Conservation (phyloP, 1,140 invertebrate species). For the Aphelenchoides fujianensis region DNA sequence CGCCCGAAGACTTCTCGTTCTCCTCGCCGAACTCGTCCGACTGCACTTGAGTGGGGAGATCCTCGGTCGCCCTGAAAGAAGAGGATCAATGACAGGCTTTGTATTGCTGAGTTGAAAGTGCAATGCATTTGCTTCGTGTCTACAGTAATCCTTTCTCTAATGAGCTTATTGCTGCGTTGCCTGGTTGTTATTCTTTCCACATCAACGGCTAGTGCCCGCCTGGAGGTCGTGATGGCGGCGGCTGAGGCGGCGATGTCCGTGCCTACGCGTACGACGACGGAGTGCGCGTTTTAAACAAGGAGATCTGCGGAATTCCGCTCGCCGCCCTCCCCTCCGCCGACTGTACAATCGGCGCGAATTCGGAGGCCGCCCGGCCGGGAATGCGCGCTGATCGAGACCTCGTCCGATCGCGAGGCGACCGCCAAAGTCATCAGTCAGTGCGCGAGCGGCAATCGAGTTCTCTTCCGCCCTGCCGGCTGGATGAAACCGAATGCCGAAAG, state of each 20-base stretch:
- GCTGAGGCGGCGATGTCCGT: neutral
- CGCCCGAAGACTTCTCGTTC: constrained; percentile 16
- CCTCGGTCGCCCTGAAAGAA: neutral
- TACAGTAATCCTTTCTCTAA: neutral
- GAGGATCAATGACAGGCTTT: neutral
- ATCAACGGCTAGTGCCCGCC: neutral
- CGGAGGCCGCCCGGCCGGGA: no score
- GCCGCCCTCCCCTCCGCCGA: neutral
- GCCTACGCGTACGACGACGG: neutral
- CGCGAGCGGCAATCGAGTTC: no score
- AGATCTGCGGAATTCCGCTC: neutral
- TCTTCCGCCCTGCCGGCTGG: neutral
- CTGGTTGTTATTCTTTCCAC: neutral
- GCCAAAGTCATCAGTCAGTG: no score
- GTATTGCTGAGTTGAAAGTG: neutral
- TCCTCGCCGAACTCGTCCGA: constrained; percentile 15
- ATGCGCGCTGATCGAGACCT: neutral
- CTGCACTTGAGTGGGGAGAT: neutral
- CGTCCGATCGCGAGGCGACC: no score
- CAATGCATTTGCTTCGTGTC: no score
- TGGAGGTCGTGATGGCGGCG: neutral
- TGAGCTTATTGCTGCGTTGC: neutral
- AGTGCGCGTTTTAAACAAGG: neutral
- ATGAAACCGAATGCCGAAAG: neutral
- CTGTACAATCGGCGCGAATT: constrained; percentile 2